phyloP scores from a whole-genome alignment of 37 sponge, comb jelly and placozoan genomes.

The Eunapius fragilis region DNA sequence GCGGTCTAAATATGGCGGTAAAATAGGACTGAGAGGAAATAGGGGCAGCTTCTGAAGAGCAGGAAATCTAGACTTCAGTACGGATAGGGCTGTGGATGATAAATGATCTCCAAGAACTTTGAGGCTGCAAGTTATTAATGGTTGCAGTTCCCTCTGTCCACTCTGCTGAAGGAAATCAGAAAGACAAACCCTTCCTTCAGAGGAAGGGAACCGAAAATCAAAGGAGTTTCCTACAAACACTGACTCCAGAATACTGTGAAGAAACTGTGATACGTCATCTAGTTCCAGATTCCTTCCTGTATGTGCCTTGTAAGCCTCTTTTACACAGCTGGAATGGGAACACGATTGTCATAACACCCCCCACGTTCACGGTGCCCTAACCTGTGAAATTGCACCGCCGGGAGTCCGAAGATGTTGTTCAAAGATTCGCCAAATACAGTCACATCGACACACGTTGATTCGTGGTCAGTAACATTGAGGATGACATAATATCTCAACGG shows the following conservation, averaged over 20 bases:
- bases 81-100: neutral
- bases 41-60: neutral
- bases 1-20: neutral
- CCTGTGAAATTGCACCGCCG: conserved; percentile 4
- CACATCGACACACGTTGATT: neutral
- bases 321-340: neutral
- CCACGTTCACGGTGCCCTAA: neutral
- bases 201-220: neutral
- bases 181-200: neutral
- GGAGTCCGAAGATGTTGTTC: conserved; percentile 20
- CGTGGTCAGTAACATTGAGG: neutral
- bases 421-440: conserved; percentile 11
- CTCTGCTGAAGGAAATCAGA: neutral
- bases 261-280: neutral
- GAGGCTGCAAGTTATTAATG: neutral
- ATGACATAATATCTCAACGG: neutral
- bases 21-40: neutral
- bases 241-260: neutral
- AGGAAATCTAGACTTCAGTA: neutral
- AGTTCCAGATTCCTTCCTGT: neutral
- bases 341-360: neutral
- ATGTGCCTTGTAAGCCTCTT: neutral
- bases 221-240: neutral
- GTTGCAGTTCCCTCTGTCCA: neutral
- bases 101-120: neutral